Conservation (phyloP, 2,113 vertebrate species). For the Crocuta crocuta region DNA sequence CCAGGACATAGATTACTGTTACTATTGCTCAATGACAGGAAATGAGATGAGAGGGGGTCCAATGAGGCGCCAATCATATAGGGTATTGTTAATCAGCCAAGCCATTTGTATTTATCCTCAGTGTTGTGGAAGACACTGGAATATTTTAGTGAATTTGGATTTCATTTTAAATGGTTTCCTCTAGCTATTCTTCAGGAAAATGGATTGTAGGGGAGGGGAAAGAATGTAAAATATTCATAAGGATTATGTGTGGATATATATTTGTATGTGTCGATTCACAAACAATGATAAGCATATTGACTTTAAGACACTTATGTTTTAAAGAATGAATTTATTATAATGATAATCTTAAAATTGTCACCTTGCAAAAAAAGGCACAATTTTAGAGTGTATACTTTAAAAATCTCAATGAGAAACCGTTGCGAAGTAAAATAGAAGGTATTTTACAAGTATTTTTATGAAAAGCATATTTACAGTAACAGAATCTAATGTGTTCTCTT, state of each 20-base stretch:
- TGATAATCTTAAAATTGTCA: neutral
- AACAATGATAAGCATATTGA: neutral
- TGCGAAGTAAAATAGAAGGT: neutral
- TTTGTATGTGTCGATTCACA: neutral
- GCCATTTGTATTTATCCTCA: neutral
- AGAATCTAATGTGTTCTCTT: neutral
- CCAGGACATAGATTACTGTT: neutral
- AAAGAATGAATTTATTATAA: neutral
- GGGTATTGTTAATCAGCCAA: neutral
- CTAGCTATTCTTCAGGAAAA: neutral
- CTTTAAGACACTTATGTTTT: neutral
- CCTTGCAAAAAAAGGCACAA: neutral
- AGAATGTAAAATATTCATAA: neutral
- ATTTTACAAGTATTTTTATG: constrained; percentile 12
- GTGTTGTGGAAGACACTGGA: too few species aligned
- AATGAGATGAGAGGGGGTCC: too few species aligned
- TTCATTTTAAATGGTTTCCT: neutral
- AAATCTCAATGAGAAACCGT: neutral
- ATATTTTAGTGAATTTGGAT: neutral
- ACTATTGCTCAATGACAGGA: fast-evolving
- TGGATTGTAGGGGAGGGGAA: neutral
- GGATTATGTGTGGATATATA: neutral
- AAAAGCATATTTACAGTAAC: neutral
- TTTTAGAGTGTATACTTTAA: neutral
- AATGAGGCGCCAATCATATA: neutral